Base-by-base conservation (phyloP, 1,140 invertebrate genomes). In the Matsumurasca onukii region DNA sequence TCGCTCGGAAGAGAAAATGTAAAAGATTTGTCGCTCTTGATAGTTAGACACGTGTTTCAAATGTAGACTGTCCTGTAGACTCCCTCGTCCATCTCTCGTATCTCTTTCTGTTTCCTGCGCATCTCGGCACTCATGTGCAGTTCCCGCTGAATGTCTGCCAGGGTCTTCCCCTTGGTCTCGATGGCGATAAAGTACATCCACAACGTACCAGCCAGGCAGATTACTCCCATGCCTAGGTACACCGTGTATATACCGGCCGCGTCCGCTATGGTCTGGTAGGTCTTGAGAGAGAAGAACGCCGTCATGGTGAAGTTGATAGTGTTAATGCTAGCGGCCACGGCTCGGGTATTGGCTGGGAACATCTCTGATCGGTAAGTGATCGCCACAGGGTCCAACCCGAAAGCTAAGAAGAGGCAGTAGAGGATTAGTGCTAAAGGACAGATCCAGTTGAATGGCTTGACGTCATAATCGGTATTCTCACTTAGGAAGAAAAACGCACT, bases 311-410 rank as follows among this genome's bases (percentile, higher is more conserved):
- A 66, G 25, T 61, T 70, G 3, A 75, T 45, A 13, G 66, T 66
- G 24, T 69, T 70, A 22, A 75, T 55, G 0, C 69, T 69, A 29
- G 66, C 52, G 2, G 70, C 71, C 12, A 71, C 24, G 1, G 64
- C 71, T 24, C 74, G 31, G 2, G 70, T 72, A 49, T 70, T 68
- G 25, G 67, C 67, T 22, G 74, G 73, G 39, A 75, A 75, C 49
- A 71, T 63, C 45, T 75, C 74, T 2, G 73, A 72, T 45, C 67
- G 59, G n/a, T 69, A 61, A 1, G 70, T 66, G 9, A 52, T 66
- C 15, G 49, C 31, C 17, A 73, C 57, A 13, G 72, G 57, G 17
- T 57, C 68, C 1, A 73, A 34, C 1, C 72, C 72, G 31, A 71
- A 57, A 12, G 63, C 66, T 15, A 59, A 61, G 24, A 71, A 34